Evolutionary conservation across 2,888 invertebrate species (phyloP).

Genomic region (Cepaea hortensis): DNA sequence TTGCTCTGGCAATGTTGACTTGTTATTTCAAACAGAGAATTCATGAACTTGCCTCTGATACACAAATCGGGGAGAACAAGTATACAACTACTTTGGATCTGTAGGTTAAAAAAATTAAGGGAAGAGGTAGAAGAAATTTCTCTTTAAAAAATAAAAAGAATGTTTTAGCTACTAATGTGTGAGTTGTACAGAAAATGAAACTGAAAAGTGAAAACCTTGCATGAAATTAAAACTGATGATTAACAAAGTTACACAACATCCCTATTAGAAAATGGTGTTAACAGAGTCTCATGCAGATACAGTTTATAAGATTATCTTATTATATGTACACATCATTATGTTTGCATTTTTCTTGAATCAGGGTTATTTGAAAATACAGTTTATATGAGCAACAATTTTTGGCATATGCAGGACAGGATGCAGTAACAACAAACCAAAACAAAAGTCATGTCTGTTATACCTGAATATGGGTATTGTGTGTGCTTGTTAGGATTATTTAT

Average conservation of each 20-base stretch:
- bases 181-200: conserved; percentile 13
- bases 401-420: conserved; percentile 9
- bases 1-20: neutral
- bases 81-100: too few relatives aligned
- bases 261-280: conserved; percentile 17
- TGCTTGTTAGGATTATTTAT: too few relatives aligned
- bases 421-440: conserved; percentile 1
- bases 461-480: too few relatives aligned
- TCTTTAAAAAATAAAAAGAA: neutral
- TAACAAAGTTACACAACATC: conserved; percentile 18
- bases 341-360: conserved; percentile 1
- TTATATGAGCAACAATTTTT: conserved; percentile 7
- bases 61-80: too few relatives aligned
- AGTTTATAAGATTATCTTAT: neutral
- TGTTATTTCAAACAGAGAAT: too few relatives aligned
- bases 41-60: too few relatives aligned
- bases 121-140: too few relatives aligned
- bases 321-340: neutral
- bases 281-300: conserved; percentile 27
- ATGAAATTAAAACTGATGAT: conserved; percentile 4
- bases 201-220: neutral
- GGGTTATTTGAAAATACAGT: conserved; percentile 24
- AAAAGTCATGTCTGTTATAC: too few relatives aligned
- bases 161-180: conserved; percentile 15
- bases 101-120: too few relatives aligned